A percentile compares a stretch with the other conserved stretches of the same genome.
phyloP scores from a whole-genome alignment of 2,113 vertebrate species.

The Indicator maculatus region DNA sequence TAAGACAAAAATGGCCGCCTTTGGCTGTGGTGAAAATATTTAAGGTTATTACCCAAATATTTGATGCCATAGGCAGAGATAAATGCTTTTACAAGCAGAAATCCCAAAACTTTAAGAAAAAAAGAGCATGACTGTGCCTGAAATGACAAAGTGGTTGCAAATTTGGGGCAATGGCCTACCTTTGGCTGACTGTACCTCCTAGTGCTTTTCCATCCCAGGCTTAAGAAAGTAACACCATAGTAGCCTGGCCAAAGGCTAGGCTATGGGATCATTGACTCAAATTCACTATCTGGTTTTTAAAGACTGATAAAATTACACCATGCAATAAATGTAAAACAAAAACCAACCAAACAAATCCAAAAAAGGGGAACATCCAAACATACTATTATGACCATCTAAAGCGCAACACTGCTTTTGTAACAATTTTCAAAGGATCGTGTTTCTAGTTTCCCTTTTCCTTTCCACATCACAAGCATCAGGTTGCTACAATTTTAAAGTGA shows the following conservation, averaged over 20 bases:
- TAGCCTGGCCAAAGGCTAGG: background rate
- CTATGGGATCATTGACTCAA: background rate
- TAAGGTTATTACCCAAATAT: background rate
- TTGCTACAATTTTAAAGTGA: background rate
- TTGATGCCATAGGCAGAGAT: background rate
- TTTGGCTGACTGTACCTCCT: background rate
- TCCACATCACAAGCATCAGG: background rate
- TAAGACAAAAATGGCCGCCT: background rate
- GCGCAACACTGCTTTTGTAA: background rate
- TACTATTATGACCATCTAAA: background rate
- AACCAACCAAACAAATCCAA: background rate
- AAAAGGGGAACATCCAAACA: background rate
- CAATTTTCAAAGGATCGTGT: background rate
- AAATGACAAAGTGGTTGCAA: background rate
- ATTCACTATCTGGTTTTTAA: background rate
- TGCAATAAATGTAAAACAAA: background rate
- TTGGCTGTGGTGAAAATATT: background rate
- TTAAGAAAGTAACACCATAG: background rate
- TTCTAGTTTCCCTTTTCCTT: background rate
- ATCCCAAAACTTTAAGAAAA: background rate
- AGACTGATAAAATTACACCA: background rate
- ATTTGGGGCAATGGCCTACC: background rate
- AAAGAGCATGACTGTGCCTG: background rate
- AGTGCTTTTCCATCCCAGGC: background rate
- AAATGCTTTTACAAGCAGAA: background rate